Base-by-base conservation (phyloP, 2,113 vertebrate species). In the Felis catus region DNA sequence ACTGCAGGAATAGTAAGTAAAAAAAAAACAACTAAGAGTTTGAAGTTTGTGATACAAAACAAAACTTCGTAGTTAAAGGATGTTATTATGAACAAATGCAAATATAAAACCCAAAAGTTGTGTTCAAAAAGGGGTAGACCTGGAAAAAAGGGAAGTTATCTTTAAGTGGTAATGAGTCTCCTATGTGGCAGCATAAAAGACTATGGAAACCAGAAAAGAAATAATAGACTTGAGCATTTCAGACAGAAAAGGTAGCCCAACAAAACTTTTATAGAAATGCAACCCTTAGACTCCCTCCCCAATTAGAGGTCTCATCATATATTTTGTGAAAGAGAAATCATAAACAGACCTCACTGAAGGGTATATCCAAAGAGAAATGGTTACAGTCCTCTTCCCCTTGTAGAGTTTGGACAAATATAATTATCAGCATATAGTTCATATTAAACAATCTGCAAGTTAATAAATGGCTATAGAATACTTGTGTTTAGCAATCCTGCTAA, bases 301-400 rank as follows among this genome's bases (percentile, higher is more conserved):
- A 74, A 0, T 71, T n/a, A 83, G 45, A 88, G 23, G 14, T 88
- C 31, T 74, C 55, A 78, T 41, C 8, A 45, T 0, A 48, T 48
- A 31, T 10, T 86, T 45, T 79, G 41, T 71, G 27, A 83, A 51
- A 58, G 5, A 68, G 25, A n/a, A 66, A 79, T 73, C 53, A 89
- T 7, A 78, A 78, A 39, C 21, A 73, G 66, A 39, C 7, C 4
- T 92, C 2, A 31, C 7, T 76, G 25, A 78, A 82, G 7, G 0
- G 2, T n/a, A 41, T 31, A 61, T 36, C 9, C 23, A 16, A 82
- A 53, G 15, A 61, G 21, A 94, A 21, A 31, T 4, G 1, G 2
- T 68, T 53, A 53, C 0, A 65, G 4, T 36, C 16, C 14, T 92
- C 7, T 25, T 6, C 7, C 6, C 66, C 2, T 7, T 0, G 8